Evolutionary conservation across 1,140 invertebrate genomes (phyloP), one percentile per base, ranked within the genome.

Genomic region (Nixonia krombeini): DNA sequence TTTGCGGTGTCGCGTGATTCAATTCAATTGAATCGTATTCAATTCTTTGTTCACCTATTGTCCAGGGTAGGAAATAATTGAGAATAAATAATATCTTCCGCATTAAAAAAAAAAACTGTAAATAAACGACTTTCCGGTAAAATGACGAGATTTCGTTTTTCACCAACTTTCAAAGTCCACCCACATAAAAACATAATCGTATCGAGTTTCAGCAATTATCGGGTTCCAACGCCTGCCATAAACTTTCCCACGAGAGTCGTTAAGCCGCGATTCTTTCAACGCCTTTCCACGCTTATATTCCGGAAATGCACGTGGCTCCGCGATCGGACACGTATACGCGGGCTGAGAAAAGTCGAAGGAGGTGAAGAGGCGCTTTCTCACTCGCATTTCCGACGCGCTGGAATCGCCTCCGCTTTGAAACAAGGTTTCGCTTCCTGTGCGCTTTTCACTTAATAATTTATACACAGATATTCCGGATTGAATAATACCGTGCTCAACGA

Each of bases 401-500:
- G n/a, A n/a, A n/a, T 45, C 38, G 53, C 52, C 57, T 51, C 56
- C 41, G 51, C 25, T 50, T 63, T 55, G 59, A 63, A 69, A 69
- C 16, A 59, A 59, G 42, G 59, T 64, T 69, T 70, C 67, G 67
- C 67, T 70, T 70, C 67, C 67, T 64, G 67, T 44, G 59, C 56
- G 51, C 67, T 70, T 70, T 70, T 70, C 67, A 70, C 67, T 70
- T 64, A 70, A 64, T 70, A 70, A 70, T 70, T 64, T 55, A 42
- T 55, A 61, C 53, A 28, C 44, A 18, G 46, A 57, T 63, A 53
- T 31, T 50, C 37, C 55, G 46, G 38, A 64, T 70, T 70, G 56
- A 70, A 70, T 70, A 65, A 70, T 58, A 21, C 50, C 40, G 31
- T 15, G 17, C 38, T 41, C 18, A 10, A 7, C 38, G 15, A 21